Conservation (phyloP, 2,113 vertebrate genomes). For the Dicerorhinus sumatrensis region DNA sequence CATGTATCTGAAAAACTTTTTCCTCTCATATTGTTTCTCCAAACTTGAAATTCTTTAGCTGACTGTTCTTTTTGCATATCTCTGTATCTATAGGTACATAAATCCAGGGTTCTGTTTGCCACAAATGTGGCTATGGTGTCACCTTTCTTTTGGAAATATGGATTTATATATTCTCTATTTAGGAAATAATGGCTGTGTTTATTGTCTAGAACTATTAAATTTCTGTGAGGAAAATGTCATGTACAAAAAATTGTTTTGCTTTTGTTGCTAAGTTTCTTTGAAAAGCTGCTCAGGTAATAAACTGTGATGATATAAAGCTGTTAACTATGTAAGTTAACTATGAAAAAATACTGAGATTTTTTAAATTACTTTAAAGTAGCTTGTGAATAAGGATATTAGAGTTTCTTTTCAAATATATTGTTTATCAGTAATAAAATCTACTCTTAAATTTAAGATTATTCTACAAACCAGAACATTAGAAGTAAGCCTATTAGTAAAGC, state of each 20-base stretch:
- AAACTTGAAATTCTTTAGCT: background rate
- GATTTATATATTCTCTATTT: background rate
- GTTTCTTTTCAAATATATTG: conserved; percentile 29
- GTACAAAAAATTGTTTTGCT: background rate
- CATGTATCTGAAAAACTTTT: background rate
- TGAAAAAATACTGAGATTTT: background rate
- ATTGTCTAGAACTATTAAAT: background rate
- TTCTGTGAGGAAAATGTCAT: background rate
- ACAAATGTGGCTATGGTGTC: background rate
- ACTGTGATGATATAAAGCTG: background rate
- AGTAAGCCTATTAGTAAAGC: background rate
- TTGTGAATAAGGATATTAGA: conserved; percentile 56
- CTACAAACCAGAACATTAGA: conserved; percentile 53
- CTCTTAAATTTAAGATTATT: conserved; percentile 29
- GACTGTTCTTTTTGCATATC: background rate
- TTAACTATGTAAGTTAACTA: background rate
- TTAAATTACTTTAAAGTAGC: conserved; percentile 25
- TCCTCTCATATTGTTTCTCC: background rate
- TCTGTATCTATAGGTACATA: background rate
- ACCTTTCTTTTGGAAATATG: background rate
- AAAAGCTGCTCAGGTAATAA: conserved; percentile 42
- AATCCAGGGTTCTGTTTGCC: background rate
- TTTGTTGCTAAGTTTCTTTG: conserved; percentile 13
- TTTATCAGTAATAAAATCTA: background rate
- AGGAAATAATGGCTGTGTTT: background rate